Evolutionary conservation across 2,797 vertebrate species (phyloP), one percentile per base, ranked within the genome.

Genomic region (Lindbergichthys nudifrons): DNA sequence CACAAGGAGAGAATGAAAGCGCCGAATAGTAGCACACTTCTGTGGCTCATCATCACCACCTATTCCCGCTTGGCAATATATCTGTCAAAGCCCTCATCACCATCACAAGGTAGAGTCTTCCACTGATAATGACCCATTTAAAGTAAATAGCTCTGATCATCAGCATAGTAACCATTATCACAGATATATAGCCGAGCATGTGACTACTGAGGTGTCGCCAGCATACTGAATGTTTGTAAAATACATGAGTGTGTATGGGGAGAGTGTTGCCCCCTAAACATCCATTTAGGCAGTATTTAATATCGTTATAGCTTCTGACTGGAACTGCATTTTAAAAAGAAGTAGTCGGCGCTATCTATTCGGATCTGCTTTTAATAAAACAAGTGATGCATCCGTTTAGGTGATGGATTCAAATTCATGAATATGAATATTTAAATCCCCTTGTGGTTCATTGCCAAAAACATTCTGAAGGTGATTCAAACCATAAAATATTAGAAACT

Each of bases 11-110:
- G 83, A 90, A 89, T 82, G 81, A 85, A 88, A 86, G 82, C 42
- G 3, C 57, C 45, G 84, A 85, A 84, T 73, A 65, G 83, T 72
- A 70, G 86, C 75, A 69, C 88, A 90, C 89, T 89, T 85, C 86
- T 85, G 86, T 82, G 82, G 85, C 86, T 90, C 88, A 90, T 91
- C 90, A 91, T 85, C 87, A 70, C 78, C 74, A 84, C 81, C 87
- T 79, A 86, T 92, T 91, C 87, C 89, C 70, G 45, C 79, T 63
- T 74, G 79, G 86, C 93, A 92, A 93, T 93, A 92, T 87, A 92
- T 90, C 91, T 94, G 92, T 93, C 93, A 92, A 86, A 90, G 77
- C 82, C 85, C 92, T 93, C 91, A 92, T 94, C 93, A 89, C 91
- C 91, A 90, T 91, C 84, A 80, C 80, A 90, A 92, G 90, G 92